Evolutionary conservation across 1,140 invertebrate species (phyloP).

Genomic region (Dendroctonus valens): DNA sequence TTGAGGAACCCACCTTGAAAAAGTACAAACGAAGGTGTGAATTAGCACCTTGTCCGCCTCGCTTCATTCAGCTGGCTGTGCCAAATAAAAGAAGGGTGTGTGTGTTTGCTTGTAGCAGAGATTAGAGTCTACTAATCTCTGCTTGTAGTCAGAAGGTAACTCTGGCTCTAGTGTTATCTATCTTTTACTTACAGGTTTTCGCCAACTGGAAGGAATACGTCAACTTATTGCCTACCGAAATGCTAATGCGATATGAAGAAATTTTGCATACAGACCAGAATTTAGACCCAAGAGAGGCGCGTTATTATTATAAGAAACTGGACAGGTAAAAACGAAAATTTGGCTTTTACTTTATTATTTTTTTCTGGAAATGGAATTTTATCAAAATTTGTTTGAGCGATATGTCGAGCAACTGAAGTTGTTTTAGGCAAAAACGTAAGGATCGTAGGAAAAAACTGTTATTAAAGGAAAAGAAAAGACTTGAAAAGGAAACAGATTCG

Average conservation of each 20-base stretch:
- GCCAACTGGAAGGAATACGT: slow-evolving; percentile 39
- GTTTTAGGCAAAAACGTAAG: slow-evolving; percentile 28
- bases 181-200: slow-evolving; percentile 27
- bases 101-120: neutral
- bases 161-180: neutral
- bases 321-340: slow-evolving; percentile 13
- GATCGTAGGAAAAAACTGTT: slow-evolving; percentile 24
- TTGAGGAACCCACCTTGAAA: slow-evolving; percentile 9
- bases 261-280: slow-evolving; percentile 39
- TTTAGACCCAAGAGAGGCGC: slow-evolving; percentile 37
- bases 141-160: too few relatives aligned
- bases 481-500: slow-evolving; percentile 24
- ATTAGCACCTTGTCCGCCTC: slow-evolving; percentile 37
- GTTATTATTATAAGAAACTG: slow-evolving; percentile 41
- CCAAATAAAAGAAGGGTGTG: slow-evolving; percentile 38
- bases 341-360: neutral
- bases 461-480: slow-evolving; percentile 22
- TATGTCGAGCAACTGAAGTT: too few relatives aligned
- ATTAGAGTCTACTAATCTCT: too few relatives aligned
- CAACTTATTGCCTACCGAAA: slow-evolving; percentile 33
- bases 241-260: slow-evolving; percentile 37
- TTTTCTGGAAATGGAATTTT: slow-evolving; percentile 4
- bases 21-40: slow-evolving; percentile 32
- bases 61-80: slow-evolving; percentile 36
- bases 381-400: neutral